Conservation (phyloP, 2,888 invertebrate genomes). For the Lapara coniferarum region DNA sequence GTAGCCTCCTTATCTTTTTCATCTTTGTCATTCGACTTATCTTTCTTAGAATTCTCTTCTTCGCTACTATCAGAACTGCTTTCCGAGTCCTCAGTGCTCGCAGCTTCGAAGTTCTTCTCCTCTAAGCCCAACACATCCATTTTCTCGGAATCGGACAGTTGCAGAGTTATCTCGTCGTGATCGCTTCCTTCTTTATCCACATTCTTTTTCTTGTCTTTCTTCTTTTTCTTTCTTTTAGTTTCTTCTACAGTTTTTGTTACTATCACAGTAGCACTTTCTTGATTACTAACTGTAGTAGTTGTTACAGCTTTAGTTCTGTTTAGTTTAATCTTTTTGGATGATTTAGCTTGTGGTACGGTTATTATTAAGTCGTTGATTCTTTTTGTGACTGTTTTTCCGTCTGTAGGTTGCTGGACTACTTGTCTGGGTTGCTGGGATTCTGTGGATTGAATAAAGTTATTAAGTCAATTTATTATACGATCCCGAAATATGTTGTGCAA, state of each 20-base stretch:
- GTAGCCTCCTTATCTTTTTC: conserved; percentile 24
- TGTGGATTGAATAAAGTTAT: not conserved
- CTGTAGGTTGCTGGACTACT: not conserved
- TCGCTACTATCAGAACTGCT: conserved; percentile 41
- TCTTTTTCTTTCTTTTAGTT: conserved; percentile 59
- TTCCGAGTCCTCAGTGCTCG: conserved; percentile 53
- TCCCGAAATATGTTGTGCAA: too few relatives aligned
- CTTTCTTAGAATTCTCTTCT: conserved; percentile 26
- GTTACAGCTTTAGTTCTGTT: conserved; percentile 56
- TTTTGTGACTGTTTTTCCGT: conserved; percentile 50
- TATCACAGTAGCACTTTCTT: conserved; percentile 18
- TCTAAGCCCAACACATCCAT: conserved; percentile 77
- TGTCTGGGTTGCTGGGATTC: conserved; percentile 26
- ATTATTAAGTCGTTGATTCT: conserved; percentile 62
- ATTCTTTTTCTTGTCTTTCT: conserved; percentile 54
- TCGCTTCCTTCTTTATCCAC: conserved; percentile 51
- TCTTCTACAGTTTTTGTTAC: conserved; percentile 54
- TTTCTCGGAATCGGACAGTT: conserved; percentile 77
- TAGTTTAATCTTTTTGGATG: conserved; percentile 68
- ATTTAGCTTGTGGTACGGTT: conserved; percentile 65
- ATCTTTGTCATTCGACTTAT: not conserved
- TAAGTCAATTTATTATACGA: too few relatives aligned
- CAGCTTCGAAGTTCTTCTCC: conserved; percentile 60
- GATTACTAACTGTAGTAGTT: conserved; percentile 30
- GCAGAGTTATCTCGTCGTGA: conserved; percentile 73